Evolutionary conservation across 2,113 vertebrate species (phyloP).

Genomic region (Ictalurus punctatus): DNA sequence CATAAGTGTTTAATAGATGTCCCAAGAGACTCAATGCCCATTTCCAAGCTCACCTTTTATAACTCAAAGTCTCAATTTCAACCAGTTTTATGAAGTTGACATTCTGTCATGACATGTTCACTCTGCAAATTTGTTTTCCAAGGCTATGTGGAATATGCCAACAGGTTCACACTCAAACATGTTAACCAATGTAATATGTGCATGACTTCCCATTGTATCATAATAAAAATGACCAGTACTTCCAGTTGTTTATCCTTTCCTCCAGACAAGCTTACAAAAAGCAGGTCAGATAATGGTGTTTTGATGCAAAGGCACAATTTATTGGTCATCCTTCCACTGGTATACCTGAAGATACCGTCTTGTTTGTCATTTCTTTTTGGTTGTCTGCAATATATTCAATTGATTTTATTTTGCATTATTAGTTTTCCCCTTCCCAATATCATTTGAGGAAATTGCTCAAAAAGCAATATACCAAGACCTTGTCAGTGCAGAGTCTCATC

Average conservation of each 20-base stretch:
- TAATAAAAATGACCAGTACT: neutral
- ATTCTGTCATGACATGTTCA: neutral
- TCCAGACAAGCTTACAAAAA: too few relatives aligned
- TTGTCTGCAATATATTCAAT: neutral
- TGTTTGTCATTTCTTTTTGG: neutral
- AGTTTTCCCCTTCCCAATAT: neutral
- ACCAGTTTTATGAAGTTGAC: neutral
- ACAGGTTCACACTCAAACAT: neutral
- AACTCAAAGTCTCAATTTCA: neutral
- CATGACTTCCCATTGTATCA: neutral
- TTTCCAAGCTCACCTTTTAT: neutral
- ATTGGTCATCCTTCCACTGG: neutral
- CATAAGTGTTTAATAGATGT: neutral
- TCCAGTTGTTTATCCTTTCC: neutral
- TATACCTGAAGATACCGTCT: neutral
- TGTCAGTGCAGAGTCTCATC: neutral
- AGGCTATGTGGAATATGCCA: neutral
- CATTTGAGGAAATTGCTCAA: neutral
- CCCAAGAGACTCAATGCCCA: neutral
- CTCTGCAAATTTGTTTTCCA: neutral
- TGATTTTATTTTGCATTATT: neutral
- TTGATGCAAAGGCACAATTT: neutral
- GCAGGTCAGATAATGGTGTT: neutral
- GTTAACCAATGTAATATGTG: neutral
- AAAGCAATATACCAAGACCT: neutral